Evolutionary conservation across 2,888 invertebrate species (phyloP).

Genomic region (Gerosis bhagava): DNA sequence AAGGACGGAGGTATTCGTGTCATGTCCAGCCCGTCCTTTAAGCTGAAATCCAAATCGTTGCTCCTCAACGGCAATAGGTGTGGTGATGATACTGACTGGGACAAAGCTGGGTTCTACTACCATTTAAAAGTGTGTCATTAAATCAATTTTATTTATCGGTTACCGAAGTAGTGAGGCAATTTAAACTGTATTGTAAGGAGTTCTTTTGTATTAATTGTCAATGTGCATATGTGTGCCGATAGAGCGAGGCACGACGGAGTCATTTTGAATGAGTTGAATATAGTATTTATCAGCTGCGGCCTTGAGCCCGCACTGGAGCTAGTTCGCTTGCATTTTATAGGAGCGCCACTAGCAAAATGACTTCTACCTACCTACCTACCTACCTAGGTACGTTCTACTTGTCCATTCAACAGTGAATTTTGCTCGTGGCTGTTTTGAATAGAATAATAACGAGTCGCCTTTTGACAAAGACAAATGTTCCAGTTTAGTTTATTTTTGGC

Average conservation of each 20-base stretch:
- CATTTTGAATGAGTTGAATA: constrained; percentile 47
- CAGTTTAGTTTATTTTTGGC: too few relatives aligned
- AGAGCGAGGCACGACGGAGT: constrained; percentile 36
- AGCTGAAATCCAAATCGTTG: too few relatives aligned
- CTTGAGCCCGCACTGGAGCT: constrained; percentile 64
- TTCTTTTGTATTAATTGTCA: constrained; percentile 54
- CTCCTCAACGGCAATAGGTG: too few relatives aligned
- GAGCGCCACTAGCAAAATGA: constrained; percentile 48
- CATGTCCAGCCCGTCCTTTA: too few relatives aligned
- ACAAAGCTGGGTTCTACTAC: too few relatives aligned
- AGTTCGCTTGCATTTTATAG: constrained; percentile 56
- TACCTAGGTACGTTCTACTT: constrained; percentile 23
- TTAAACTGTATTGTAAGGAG: constrained; percentile 37
- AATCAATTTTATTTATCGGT: constrained; percentile 34
- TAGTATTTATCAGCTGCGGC: constrained; percentile 59
- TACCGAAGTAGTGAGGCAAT: constrained; percentile 40
- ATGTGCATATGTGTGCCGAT: constrained; percentile 40
- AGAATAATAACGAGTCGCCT: constrained; percentile 13
- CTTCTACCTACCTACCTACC: too few relatives aligned
- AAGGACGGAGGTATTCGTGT: too few relatives aligned
- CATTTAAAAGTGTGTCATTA: too few relatives aligned
- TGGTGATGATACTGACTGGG: too few relatives aligned
- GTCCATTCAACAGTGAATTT: constrained; percentile 22
- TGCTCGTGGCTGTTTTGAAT: constrained; percentile 18
- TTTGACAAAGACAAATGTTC: too few relatives aligned